These are phyloP conservation scores for Bruchidius siliquastri DNA, from an alignment of 2,888 invertebrate genomes.

Conservation along the genomic window DNA sequence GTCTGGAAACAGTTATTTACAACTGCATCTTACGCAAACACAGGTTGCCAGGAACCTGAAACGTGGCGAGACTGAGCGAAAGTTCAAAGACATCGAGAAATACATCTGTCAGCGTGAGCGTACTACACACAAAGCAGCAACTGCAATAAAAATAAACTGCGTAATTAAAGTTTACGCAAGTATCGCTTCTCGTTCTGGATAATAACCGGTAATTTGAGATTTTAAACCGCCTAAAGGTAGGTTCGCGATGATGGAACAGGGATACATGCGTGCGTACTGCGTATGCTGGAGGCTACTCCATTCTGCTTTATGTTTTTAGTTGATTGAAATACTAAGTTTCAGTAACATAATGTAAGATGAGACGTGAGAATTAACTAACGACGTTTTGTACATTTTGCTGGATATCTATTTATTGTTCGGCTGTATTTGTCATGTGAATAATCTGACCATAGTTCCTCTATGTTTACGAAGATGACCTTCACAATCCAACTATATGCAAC, in stretches of 20 bases:
- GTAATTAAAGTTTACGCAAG: not conserved
- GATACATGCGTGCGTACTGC: not conserved
- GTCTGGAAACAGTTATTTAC: not conserved
- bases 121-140: not conserved
- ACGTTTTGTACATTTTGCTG: too few species aligned
- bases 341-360: too few species aligned
- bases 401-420: too few species aligned
- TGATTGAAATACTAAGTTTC: too few species aligned
- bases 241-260: not conserved
- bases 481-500: too few species aligned
- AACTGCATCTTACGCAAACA: not conserved
- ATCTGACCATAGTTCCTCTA: too few species aligned
- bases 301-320: too few species aligned
- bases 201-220: not conserved
- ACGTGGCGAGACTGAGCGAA: not conserved
- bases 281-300: not conserved
- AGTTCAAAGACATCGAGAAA: not conserved
- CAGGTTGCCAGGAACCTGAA: not conserved
- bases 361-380: too few species aligned
- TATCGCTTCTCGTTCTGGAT: not conserved
- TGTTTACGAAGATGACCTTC: too few species aligned
- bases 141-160: not conserved
- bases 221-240: not conserved
- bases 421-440: too few species aligned
- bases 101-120: not conserved